Evolutionary conservation across 2,888 invertebrate species (phyloP).

Genomic region (Esperia sulphurella): DNA sequence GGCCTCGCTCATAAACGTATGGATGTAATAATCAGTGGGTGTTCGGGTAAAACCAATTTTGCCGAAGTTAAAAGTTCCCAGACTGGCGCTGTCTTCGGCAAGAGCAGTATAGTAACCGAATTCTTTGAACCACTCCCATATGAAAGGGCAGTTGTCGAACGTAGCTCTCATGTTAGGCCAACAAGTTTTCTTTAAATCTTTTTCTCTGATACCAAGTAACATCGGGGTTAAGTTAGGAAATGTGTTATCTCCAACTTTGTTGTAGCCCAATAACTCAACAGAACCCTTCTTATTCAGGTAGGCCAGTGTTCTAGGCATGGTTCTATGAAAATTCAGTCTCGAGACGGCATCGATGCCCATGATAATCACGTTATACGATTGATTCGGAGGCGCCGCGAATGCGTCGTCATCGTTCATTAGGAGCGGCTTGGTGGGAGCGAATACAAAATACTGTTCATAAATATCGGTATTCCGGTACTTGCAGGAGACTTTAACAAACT

Average conservation of each 20-base stretch:
- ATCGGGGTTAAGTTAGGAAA: slow-evolving; percentile 93
- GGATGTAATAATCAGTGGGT: slow-evolving; percentile 92
- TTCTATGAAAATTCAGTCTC: slow-evolving; percentile 89
- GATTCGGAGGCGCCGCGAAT: slow-evolving; percentile 28
- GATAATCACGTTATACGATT: slow-evolving; percentile 84
- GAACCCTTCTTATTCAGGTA: slow-evolving; percentile 82
- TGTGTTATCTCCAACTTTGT: slow-evolving; percentile 96
- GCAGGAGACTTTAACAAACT: slow-evolving; percentile 86
- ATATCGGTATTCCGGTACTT: slow-evolving; percentile 58
- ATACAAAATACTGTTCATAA: slow-evolving; percentile 85
- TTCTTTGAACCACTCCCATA: slow-evolving; percentile 89
- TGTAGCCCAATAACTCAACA: slow-evolving; percentile 91
- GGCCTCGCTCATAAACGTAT: slow-evolving; percentile 85
- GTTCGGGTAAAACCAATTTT: slow-evolving; percentile 87
- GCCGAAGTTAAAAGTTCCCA: slow-evolving; percentile 90
- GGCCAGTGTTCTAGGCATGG: slow-evolving; percentile 86
- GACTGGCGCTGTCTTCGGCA: slow-evolving; percentile 89
- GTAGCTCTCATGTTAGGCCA: slow-evolving; percentile 77
- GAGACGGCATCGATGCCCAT: slow-evolving; percentile 93
- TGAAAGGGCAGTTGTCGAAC: slow-evolving; percentile 89
- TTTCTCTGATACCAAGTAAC: slow-evolving; percentile 84
- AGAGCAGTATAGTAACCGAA: slow-evolving; percentile 88
- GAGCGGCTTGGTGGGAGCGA: slow-evolving; percentile 71
- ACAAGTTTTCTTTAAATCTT: slow-evolving; percentile 82
- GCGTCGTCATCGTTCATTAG: slow-evolving; percentile 26